Base-by-base conservation (phyloP, 1,140 invertebrate species). In the Brachionus plicatilis region DNA sequence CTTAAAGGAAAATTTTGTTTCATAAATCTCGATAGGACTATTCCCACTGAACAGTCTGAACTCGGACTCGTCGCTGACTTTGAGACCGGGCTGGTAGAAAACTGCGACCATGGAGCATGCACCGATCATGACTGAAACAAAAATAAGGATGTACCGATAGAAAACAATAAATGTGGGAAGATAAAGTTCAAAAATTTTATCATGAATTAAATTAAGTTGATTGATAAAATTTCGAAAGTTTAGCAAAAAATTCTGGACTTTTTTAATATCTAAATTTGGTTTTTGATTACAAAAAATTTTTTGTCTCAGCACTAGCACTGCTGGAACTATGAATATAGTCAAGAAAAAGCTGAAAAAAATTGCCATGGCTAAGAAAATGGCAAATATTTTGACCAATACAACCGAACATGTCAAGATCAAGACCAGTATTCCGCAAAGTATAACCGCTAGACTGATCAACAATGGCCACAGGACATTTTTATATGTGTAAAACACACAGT, bases 171-270 rank as follows among this genome's bases (percentile, higher is more conserved):
- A 76, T 50, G 43, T 76, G 2, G 72, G 72, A 7, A 76, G 14
- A 29, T 76, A 76, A 29, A 76, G 24, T 47, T 76, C 72, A 27
- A 76, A 76, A 50, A 76, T 76, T 76, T 76, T 76, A 12, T 76
- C 43, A 50, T 76, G 20, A 14, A 76, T 47, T 14, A 50, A 76
- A 76, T 76, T 76, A 5, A 50, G 45, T 50, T 50, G 17, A 76
- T 50, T 76, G 9, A 50, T 50, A 24, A 76, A 76, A 76, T 76
- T 76, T 11, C 45, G 43, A 20, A 76, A 50, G 8, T 76, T 76
- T 29, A 76, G 20, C 20, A 47, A 27, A 11, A 76, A 76, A 76
- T 76, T 76, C 29, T 47, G 24, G 1, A 76, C 3, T 29, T 37
- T 47, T 47, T 50, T 76, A n/a, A 12, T 11, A 27, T 76, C 17